Evolutionary conservation across 2,888 invertebrate genomes (phyloP).

Genomic region (Boloria euphrosyne): DNA sequence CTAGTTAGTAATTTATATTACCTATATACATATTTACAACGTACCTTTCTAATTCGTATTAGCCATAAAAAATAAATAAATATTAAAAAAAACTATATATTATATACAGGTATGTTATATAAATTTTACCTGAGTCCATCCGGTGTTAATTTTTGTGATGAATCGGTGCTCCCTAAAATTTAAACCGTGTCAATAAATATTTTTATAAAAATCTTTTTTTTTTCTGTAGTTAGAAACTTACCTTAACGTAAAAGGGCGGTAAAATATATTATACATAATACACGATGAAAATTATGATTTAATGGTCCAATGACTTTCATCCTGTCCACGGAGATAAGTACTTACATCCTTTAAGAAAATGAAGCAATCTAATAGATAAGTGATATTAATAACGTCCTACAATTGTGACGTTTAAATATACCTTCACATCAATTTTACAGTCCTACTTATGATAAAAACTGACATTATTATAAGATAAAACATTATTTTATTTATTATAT

Average conservation of each 20-base stretch:
- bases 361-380: constrained; percentile 24
- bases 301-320: constrained; percentile 23
- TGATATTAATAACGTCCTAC: constrained; percentile 16
- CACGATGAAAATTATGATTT: constrained; percentile 10
- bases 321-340: constrained; percentile 31
- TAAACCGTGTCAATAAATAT: neutral
- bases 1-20: no score
- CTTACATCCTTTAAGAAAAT: constrained; percentile 32
- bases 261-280: neutral
- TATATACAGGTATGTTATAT: no score
- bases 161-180: neutral
- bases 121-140: neutral
- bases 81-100: no score
- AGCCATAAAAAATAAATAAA: no score
- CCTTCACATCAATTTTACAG: neutral
- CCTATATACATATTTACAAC: no score
- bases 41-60: no score
- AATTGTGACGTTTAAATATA: constrained; percentile 8
- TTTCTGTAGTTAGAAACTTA: no score
- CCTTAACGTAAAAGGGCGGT: no score
- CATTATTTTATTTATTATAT: no score
- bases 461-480: neutral
- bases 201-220: no score
- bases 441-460: neutral
- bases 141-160: neutral